Base-by-base conservation (phyloP, 2,797 vertebrate genomes). In the Okamejei kenojei region DNA sequence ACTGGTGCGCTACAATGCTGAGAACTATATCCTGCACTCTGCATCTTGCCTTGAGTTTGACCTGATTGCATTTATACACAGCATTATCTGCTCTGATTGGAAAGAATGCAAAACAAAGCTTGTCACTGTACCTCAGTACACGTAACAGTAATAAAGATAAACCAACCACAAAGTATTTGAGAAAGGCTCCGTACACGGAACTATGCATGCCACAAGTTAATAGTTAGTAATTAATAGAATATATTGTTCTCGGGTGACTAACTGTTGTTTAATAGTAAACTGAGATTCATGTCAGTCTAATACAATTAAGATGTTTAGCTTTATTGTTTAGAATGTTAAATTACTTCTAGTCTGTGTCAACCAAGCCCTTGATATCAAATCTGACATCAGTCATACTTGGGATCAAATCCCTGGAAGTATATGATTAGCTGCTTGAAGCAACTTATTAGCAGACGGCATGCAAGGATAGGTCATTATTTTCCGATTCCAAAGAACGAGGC, bases 281-380 rank as follows among this genome's bases (percentile, higher is more conserved):
- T n/a, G 58, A 63, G 13, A 68, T 19, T 65, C 84, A 65, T 88
- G 84, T 35, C 81, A 61, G 54, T 61, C 61, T 35, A 68, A 88
- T 68, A 19, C n/a, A 68, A n/a, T 8, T 65, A 29, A 88, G 29
- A 65, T 65, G n/a, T 15, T 88, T 88, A 88, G 65, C 68, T 88
- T 68, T 32, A 88, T 88, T 88, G 84, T 88, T 68, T 88, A 68
- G 61, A 88, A 35, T 68, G 32, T 35, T 35, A 35, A 65, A 88
- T 88, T 88, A 7, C n/a, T 35, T 88, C 68, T 23, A 35, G 63
- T 17, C 35, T 68, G 35, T 88, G 84, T n/a, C 61, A 88, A 21
- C 15, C 17, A 35, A 88, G n/a, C n/a, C n/a, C 35, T 88, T 88
- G 84, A n/a, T 63, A 88, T 88, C 35, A 63, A 88, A 63, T 88